Evolutionary conservation across 1,140 invertebrate genomes (phyloP).

Genomic region (Tribolium madens): DNA sequence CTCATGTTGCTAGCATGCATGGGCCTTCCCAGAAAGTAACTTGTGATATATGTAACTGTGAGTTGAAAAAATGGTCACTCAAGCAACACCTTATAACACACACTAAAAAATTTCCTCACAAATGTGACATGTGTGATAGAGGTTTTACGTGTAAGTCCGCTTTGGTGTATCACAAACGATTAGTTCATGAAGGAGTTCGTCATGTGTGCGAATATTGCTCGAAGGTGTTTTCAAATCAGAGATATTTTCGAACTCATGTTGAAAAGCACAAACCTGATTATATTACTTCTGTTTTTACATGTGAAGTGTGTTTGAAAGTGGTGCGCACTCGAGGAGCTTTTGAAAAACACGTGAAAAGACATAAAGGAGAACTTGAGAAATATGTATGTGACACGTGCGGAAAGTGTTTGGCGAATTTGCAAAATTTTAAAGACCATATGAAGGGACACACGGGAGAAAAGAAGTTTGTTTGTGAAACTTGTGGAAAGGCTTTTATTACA

Average conservation of each 20-base stretch:
- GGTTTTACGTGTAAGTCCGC: neutral
- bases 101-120: neutral
- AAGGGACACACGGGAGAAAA: slow-evolving; percentile 22
- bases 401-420: neutral
- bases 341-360: slow-evolving; percentile 67
- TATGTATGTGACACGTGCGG: slow-evolving; percentile 20
- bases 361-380: neutral
- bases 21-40: no score
- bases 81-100: neutral
- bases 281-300: neutral
- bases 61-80: no score
- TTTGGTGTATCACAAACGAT: slow-evolving; percentile 26
- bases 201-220: neutral
- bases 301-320: neutral
- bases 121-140: neutral
- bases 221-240: neutral
- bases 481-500: slow-evolving; percentile 1
- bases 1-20: no score
- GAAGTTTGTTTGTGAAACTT: slow-evolving; percentile 39
- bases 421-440: neutral
- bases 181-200: neutral
- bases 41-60: no score
- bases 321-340: slow-evolving; percentile 51
- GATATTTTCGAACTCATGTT: neutral
- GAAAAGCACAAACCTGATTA: neutral